A percentile compares a stretch with the other conserved stretches of the same genome.
These are phyloP conservation scores for Apodemia duryi DNA, from an alignment of 2,888 invertebrate species.

Conservation along the genomic window DNA sequence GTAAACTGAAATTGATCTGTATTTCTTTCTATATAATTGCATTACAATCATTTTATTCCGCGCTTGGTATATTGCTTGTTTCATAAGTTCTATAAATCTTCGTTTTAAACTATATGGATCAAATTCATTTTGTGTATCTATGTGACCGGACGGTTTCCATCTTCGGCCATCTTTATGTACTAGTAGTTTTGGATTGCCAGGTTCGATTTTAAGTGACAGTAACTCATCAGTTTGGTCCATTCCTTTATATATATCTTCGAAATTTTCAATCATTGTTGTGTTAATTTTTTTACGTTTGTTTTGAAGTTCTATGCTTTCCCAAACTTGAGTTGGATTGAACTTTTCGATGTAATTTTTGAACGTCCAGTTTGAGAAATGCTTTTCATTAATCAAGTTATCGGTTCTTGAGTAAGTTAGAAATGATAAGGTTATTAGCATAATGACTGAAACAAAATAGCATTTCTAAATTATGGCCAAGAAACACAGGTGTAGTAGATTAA, in stretches of 20 bases:
- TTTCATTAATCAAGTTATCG: background rate
- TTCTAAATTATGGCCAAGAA: too few relatives aligned
- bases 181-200: conserved; percentile 35
- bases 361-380: conserved; percentile 22
- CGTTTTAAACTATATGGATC: conserved; percentile 37
- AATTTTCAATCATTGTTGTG: conserved; percentile 33
- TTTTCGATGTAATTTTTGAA: conserved; percentile 41
- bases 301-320: conserved; percentile 39
- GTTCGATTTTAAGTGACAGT: conserved; percentile 38
- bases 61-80: conserved; percentile 50
- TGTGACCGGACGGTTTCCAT: conserved; percentile 33
- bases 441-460: background rate
- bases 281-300: conserved; percentile 34
- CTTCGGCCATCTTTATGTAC: conserved; percentile 35
- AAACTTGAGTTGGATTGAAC: conserved; percentile 40
- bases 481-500: too few relatives aligned
- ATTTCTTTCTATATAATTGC: conserved; percentile 41
- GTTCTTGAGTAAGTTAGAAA: background rate
- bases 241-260: conserved; percentile 36
- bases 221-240: conserved; percentile 48
- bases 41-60: conserved; percentile 49
- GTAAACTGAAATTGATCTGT: conserved; percentile 38
- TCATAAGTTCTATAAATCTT: conserved; percentile 49
- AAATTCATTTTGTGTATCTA: background rate
- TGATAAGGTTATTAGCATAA: background rate